These are phyloP conservation scores for Drosophila neotestacea DNA, from an alignment of 2,888 invertebrate species.

Conservation along the genomic window DNA sequence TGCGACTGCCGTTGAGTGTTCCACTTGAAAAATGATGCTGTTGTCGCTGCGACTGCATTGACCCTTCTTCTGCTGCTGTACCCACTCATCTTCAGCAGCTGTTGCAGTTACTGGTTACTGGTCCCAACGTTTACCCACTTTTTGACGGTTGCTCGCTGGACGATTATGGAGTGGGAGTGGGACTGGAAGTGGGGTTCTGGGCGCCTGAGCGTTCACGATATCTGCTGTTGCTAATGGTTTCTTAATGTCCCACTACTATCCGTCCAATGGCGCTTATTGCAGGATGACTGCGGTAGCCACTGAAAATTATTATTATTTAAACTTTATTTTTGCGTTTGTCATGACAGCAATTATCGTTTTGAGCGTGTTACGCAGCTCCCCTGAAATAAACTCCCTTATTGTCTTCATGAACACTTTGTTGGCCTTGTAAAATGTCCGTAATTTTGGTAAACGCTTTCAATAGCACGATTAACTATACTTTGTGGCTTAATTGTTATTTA, in stretches of 20 bases:
- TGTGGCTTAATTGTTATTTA: conserved; percentile 62
- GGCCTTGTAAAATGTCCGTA: conserved; percentile 47
- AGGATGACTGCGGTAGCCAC: conserved; percentile 40
- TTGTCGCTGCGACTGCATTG: conserved; percentile 66
- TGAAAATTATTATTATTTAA: conserved; percentile 79
- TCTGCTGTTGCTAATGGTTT: conserved; percentile 77
- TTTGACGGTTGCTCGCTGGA: conserved; percentile 54
- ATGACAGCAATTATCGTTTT: conserved; percentile 79
- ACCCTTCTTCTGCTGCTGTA: conserved; percentile 61
- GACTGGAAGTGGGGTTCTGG: not conserved
- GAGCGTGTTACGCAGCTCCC: conserved; percentile 32
- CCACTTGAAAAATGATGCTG: conserved; percentile 78
- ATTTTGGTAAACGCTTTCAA: conserved; percentile 60
- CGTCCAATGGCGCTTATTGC: conserved; percentile 38
- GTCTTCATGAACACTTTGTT: conserved; percentile 36
- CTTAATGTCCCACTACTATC: conserved; percentile 65
- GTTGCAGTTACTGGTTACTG: conserved; percentile 51
- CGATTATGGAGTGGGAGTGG: conserved; percentile 6
- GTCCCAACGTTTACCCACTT: conserved; percentile 29
- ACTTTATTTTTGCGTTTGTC: conserved; percentile 79
- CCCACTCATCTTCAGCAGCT: conserved; percentile 71
- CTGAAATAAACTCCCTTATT: not conserved
- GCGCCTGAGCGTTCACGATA: conserved; percentile 8
- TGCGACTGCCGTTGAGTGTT: conserved; percentile 46
- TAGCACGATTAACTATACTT: conserved; percentile 54